Percentiles rank a stretch among this genome's conserved stretches.
These are phyloP conservation scores for Atlantisia rogersi DNA, from an alignment of 2,113 vertebrate species.

Conservation along the genomic window DNA sequence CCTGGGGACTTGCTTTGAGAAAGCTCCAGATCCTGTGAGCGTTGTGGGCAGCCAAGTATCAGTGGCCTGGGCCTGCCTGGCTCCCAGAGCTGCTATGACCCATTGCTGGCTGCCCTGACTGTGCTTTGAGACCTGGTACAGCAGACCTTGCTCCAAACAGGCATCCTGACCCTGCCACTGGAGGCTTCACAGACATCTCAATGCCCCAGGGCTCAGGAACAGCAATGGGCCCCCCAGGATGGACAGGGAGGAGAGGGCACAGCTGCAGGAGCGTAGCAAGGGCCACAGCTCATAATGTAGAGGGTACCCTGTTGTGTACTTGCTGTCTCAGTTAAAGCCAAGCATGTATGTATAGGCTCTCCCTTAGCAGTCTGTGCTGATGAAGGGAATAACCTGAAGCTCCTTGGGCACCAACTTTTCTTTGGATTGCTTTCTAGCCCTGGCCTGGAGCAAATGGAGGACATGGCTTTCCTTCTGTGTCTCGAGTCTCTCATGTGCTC, in stretches of 20 bases:
- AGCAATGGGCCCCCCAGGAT: not conserved
- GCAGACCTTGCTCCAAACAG: not conserved
- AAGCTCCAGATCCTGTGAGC: not conserved
- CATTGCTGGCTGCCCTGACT: not conserved
- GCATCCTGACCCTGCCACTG: not conserved
- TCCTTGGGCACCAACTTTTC: not conserved
- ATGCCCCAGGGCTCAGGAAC: not conserved
- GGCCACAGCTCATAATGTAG: not conserved
- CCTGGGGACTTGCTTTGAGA: not conserved
- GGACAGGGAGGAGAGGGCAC: not conserved
- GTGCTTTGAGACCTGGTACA: not conserved
- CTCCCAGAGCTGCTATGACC: not conserved
- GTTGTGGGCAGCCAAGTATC: not conserved
- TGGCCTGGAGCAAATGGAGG: not conserved
- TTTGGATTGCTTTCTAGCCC: not conserved
- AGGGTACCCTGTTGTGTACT: not conserved
- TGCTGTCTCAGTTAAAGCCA: not conserved
- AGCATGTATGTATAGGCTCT: not conserved
- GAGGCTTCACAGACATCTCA: not conserved
- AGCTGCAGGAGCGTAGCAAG: not conserved
- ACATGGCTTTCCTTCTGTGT: not conserved
- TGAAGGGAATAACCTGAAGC: not conserved
- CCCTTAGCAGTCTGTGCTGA: not conserved
- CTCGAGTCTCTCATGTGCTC: not conserved
- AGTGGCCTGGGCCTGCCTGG: not conserved